Conservation (phyloP, 2,888 invertebrate species). For the Polyommatus iphigenia region DNA sequence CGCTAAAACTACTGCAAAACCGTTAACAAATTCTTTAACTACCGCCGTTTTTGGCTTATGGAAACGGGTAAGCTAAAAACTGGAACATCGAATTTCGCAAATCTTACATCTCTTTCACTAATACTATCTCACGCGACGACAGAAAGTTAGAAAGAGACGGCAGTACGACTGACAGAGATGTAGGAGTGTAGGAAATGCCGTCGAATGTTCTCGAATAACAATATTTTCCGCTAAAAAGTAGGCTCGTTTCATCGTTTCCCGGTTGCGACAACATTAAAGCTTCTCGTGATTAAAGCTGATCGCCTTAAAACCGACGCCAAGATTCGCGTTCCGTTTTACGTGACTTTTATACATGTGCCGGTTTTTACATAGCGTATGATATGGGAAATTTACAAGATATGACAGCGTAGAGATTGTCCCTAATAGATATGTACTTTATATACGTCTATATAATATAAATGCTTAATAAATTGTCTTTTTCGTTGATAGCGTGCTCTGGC, state of each 20-base stretch:
- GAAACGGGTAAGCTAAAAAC: slow-evolving; percentile 60
- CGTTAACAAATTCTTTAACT: slow-evolving; percentile 70
- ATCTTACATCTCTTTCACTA: slow-evolving; percentile 16
- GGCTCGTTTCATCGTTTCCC: slow-evolving; percentile 52
- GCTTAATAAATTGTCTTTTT: slow-evolving; percentile 75
- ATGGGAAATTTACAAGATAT: slow-evolving; percentile 78
- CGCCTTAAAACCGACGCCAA: slow-evolving; percentile 41
- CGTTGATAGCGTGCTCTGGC: slow-evolving; percentile 65
- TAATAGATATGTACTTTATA: slow-evolving; percentile 78
- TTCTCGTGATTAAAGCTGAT: slow-evolving; percentile 61
- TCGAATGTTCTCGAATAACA: slow-evolving; percentile 22
- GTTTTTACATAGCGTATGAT: slow-evolving; percentile 73
- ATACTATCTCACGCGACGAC: background rate
- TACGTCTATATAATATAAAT: slow-evolving; percentile 68
- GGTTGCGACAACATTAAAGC: slow-evolving; percentile 55
- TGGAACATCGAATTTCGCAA: slow-evolving; percentile 38
- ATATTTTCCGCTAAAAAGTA: slow-evolving; percentile 65
- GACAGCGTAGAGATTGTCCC: slow-evolving; percentile 74
- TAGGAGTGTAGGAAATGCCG: background rate
- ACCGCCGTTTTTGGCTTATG: slow-evolving; percentile 65
- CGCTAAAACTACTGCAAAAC: slow-evolving; percentile 71
- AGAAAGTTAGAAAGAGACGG: background rate
- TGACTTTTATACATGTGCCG: slow-evolving; percentile 66
- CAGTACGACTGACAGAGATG: slow-evolving; percentile 47
- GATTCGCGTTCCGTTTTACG: slow-evolving; percentile 48